Base-by-base conservation (phyloP, 2,888 invertebrate genomes). In the Artemia sinica region DNA sequence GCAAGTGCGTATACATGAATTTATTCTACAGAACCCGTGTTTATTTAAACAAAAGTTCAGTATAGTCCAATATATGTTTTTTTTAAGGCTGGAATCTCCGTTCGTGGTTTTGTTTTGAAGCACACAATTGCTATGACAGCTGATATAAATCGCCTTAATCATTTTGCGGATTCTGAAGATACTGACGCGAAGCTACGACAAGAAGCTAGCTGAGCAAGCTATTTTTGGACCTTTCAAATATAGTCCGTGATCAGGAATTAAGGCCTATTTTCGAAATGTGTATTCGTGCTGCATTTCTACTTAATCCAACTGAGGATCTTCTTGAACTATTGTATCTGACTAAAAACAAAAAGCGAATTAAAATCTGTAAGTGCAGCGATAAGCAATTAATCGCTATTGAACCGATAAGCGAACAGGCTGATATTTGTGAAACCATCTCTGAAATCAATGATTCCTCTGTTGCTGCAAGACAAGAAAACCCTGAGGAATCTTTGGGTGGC, bases 241-340 rank as follows among this genome's bases (percentile, higher is more conserved):
- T 85, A 66, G 79, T 87, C 58, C 78, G 81, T 41, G 80, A 80
- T 69, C 84, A 85, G 74, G 77, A 82, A 41, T 82, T 84, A 14
- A n/a, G n/a, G n/a, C n/a, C n/a, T n/a, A 81, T 87, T 50, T 82
- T 82, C 67, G 81, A 84, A 73, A 88, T 88, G 78, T 88, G 87
- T 75, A 78, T 84, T 0, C 80, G 88, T 63, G 87, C 88, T 0
- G 86, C 88, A 1, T 89, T 88, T 79, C 86, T 86, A 66, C 79
- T 88, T 68, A 83, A 86, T 74, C 88, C 88, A 6, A 84, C 86
- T 10, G 78, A 80, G 51, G 77, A 78, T 14, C 58, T 58, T 6
- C 14, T 58, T 13, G 58, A 58, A 14, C 58, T 58, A n/a, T 14
- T 58, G 58, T 58, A 58, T 5, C 58, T 58, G n/a, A 58, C 14